Conservation (phyloP, 2,797 vertebrate species). For the Pyrocephalus nanus region DNA sequence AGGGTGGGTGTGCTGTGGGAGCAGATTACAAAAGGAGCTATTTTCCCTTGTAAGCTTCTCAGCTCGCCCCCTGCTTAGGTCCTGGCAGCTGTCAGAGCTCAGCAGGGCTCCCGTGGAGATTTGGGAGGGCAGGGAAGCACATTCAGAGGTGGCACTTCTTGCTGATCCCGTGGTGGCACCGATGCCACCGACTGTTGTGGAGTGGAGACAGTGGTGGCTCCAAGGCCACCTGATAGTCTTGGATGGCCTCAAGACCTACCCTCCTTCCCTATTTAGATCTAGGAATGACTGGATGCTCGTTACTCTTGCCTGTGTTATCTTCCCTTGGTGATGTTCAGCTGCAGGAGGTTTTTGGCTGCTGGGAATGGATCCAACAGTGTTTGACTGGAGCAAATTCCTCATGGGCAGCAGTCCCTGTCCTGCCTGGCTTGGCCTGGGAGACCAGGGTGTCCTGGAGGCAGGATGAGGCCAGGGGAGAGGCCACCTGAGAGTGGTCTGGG, state of each 20-base stretch:
- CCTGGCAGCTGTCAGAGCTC: not conserved
- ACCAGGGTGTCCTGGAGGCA: not conserved
- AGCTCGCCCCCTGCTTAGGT: not conserved
- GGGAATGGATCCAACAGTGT: not conserved
- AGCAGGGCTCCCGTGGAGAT: not conserved
- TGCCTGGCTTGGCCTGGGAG: not conserved
- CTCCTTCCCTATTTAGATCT: not conserved
- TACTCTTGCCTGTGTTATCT: not conserved
- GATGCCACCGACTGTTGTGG: rapidly evolving
- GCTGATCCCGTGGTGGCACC: not conserved
- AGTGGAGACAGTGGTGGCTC: not conserved
- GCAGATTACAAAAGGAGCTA: not conserved
- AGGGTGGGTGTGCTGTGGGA: slow-evolving; percentile 2
- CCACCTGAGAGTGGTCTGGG: not conserved
- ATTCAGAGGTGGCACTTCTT: not conserved
- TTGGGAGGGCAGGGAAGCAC: not conserved
- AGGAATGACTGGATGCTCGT: not conserved
- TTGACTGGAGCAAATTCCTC: not conserved
- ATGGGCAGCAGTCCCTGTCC: rapidly evolving
- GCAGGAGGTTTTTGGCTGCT: not conserved
- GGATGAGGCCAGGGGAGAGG: not conserved
- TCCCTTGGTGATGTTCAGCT: not conserved
- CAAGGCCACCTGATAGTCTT: not conserved
- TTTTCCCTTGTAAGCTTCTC: not conserved
- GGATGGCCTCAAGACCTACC: not conserved